These are phyloP conservation scores for Brachionus sp. DNA, from an alignment of 1,140 invertebrate genomes.

Conservation along the genomic window DNA sequence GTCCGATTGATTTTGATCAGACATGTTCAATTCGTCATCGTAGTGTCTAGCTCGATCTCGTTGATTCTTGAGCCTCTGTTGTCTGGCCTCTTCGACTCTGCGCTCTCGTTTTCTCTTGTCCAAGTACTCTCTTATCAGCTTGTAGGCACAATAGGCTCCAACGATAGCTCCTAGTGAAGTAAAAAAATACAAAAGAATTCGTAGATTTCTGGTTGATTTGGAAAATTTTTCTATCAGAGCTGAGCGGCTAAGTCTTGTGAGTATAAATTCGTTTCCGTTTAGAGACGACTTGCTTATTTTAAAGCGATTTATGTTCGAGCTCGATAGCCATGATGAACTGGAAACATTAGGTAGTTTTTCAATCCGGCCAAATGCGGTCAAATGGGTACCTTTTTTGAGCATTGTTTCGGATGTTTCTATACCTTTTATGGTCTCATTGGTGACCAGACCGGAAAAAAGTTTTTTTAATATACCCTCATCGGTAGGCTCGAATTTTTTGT, in stretches of 20 bases:
- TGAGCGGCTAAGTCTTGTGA: background rate
- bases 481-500: background rate
- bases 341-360: background rate
- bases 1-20: background rate
- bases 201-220: background rate
- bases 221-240: background rate
- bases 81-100: background rate
- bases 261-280: background rate
- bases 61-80: constrained; percentile 17
- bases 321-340: background rate
- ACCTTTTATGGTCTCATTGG: background rate
- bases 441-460: background rate
- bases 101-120: background rate
- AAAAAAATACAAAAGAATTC: constrained; percentile 3
- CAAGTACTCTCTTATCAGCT: constrained; percentile 1
- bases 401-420: constrained; percentile 21
- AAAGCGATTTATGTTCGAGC: background rate
- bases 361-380: constrained; percentile 36
- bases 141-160: constrained; percentile 15
- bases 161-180: background rate
- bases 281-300: background rate
- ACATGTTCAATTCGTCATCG: background rate
- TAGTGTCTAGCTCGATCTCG: constrained; percentile 15
- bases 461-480: background rate
- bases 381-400: background rate